Conservation (phyloP, 2,797 vertebrate species). For the Hipposideros larvatus region DNA sequence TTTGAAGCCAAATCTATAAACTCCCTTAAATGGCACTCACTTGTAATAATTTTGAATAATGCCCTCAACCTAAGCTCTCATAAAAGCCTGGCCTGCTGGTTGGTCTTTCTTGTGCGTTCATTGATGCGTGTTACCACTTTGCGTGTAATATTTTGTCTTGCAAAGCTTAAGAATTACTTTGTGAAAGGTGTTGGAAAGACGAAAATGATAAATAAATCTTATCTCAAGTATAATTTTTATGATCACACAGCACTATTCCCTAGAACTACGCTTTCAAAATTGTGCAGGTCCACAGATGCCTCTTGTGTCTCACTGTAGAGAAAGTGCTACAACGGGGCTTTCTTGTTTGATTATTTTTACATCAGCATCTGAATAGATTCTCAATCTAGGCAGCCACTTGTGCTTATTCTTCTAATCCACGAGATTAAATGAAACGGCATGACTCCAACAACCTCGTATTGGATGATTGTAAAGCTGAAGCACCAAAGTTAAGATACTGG, state of each 20-base stretch:
- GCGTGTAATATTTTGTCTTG: slow-evolving; percentile 88
- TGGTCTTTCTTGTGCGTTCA: slow-evolving; percentile 86
- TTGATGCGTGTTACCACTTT: slow-evolving; percentile 84
- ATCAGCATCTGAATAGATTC: slow-evolving; percentile 89
- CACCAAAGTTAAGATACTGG: slow-evolving; percentile 25
- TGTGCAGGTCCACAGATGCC: slow-evolving; percentile 89
- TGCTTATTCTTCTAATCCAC: slow-evolving; percentile 83
- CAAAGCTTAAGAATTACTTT: slow-evolving; percentile 89
- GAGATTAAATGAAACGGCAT: slow-evolving; percentile 73
- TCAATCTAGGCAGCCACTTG: slow-evolving; percentile 84
- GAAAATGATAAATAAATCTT: slow-evolving; percentile 95
- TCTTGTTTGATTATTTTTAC: slow-evolving; percentile 92
- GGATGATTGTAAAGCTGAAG: slow-evolving; percentile 53
- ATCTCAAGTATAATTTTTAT: slow-evolving; percentile 91
- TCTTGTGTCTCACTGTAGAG: slow-evolving; percentile 89
- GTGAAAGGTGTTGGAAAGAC: slow-evolving; percentile 92
- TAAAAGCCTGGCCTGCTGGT: slow-evolving; percentile 75
- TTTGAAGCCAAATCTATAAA: slow-evolving; percentile 83
- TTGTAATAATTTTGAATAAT: slow-evolving; percentile 86
- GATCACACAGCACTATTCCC: slow-evolving; percentile 91
- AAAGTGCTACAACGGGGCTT: slow-evolving; percentile 92
- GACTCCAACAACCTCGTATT: not conserved
- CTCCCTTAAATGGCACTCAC: slow-evolving; percentile 80
- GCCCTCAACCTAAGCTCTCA: slow-evolving; percentile 81
- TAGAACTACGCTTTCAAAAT: slow-evolving; percentile 89